Evolutionary conservation across 1,140 invertebrate genomes (phyloP).

Genomic region (Atta texana): DNA sequence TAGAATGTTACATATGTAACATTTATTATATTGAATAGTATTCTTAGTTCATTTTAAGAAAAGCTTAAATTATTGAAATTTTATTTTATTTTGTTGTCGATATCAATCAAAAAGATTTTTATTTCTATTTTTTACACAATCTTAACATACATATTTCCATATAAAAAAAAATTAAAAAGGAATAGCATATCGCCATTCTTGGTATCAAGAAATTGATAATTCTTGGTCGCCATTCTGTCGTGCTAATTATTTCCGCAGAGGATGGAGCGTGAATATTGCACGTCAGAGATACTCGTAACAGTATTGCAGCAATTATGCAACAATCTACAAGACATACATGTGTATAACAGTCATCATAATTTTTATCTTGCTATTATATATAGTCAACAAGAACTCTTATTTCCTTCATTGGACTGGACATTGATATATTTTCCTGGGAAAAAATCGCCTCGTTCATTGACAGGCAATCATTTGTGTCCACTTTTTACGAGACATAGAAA

Average conservation of each 20-base stretch:
- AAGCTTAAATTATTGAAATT: background rate
- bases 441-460: background rate
- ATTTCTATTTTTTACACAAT: background rate
- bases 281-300: background rate
- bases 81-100: background rate
- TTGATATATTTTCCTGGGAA: background rate
- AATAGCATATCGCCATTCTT: background rate
- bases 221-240: too few relatives aligned
- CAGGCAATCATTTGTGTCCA: background rate
- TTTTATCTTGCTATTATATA: background rate
- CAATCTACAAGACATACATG: background rate
- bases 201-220: too few relatives aligned
- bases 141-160: background rate
- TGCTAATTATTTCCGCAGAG: background rate
- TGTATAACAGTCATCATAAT: background rate
- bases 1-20: background rate
- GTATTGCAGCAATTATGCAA: background rate
- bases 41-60: background rate
- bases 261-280: background rate
- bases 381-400: background rate
- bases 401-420: background rate
- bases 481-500: background rate
- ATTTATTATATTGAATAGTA: too few relatives aligned
- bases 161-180: background rate
- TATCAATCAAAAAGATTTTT: too few relatives aligned